Conservation (phyloP, 2,888 invertebrate species). For the Cheilosia soror region DNA sequence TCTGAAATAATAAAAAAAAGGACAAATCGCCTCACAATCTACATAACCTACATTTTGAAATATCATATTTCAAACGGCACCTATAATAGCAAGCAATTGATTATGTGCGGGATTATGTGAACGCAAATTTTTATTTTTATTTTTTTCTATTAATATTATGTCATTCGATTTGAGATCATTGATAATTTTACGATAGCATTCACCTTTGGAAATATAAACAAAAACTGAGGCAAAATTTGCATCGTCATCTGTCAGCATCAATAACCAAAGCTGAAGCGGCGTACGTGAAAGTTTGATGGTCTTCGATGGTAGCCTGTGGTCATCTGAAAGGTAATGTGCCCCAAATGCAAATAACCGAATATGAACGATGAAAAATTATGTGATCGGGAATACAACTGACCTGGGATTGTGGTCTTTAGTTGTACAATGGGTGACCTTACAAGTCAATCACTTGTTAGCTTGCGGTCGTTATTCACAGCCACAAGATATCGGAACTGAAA, state of each 20-base stretch:
- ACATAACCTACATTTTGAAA: conserved; percentile 43
- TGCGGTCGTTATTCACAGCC: conserved; percentile 1
- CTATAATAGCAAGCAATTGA: conserved; percentile 11
- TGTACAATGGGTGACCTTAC: conserved; percentile 13
- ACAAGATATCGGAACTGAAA: conserved; percentile 16
- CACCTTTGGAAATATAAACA: conserved; percentile 28
- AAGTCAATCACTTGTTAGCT: conserved; percentile 15
- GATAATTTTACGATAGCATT: conserved; percentile 49
- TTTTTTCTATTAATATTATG: conserved; percentile 35
- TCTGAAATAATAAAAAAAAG: neutral
- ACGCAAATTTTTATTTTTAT: conserved; percentile 28
- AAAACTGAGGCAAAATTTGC: conserved; percentile 5
- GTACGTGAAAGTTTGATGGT: conserved; percentile 29
- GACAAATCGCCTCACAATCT: conserved; percentile 9
- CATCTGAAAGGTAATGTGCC: conserved; percentile 10
- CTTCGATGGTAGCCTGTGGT: conserved; percentile 19
- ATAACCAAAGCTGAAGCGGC: neutral
- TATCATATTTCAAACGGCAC: neutral
- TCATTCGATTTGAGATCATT: conserved; percentile 34
- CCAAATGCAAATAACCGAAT: conserved; percentile 23
- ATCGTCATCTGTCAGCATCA: conserved; percentile 14
- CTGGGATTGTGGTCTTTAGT: neutral
- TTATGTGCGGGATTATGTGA: conserved; percentile 27
- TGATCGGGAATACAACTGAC: conserved; percentile 17
- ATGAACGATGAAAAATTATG: conserved; percentile 35